Conservation (phyloP, 2,797 vertebrate genomes). For the Myotis pilosus region DNA sequence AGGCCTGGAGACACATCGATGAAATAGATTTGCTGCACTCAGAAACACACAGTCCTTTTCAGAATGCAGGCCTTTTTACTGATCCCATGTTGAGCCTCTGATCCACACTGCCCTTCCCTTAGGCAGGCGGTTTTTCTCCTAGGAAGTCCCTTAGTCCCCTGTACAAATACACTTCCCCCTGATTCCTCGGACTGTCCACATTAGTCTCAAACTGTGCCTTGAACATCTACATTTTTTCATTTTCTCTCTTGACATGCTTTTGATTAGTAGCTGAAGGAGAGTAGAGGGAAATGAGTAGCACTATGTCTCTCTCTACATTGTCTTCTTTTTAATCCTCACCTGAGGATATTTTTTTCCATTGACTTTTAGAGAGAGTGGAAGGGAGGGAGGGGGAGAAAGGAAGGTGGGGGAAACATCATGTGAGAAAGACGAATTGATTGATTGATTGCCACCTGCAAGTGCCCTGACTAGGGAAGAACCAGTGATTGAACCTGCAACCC, state of each 20-base stretch:
- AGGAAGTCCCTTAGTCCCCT: not conserved
- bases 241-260: conserved; percentile 21
- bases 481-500: not conserved
- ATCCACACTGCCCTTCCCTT: not conserved
- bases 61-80: not conserved
- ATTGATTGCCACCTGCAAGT: not conserved
- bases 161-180: not conserved
- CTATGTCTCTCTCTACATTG: not conserved
- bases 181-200: not conserved
- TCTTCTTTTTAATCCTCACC: not conserved
- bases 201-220: not conserved
- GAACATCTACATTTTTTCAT: not conserved
- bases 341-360: not conserved
- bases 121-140: not conserved
- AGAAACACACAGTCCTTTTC: not conserved
- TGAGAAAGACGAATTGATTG: not conserved
- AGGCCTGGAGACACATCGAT: not conserved
- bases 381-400: not conserved
- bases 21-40: not conserved
- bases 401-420: not conserved
- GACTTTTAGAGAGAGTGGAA: not conserved
- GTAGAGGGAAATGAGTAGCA: not conserved
- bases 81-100: not conserved
- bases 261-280: not conserved
- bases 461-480: not conserved